Percentiles rank a stretch among this genome's conserved stretches.
phyloP scores from a whole-genome alignment of 1,140 invertebrate species.

The Ceratoteleas bidentatus region DNA sequence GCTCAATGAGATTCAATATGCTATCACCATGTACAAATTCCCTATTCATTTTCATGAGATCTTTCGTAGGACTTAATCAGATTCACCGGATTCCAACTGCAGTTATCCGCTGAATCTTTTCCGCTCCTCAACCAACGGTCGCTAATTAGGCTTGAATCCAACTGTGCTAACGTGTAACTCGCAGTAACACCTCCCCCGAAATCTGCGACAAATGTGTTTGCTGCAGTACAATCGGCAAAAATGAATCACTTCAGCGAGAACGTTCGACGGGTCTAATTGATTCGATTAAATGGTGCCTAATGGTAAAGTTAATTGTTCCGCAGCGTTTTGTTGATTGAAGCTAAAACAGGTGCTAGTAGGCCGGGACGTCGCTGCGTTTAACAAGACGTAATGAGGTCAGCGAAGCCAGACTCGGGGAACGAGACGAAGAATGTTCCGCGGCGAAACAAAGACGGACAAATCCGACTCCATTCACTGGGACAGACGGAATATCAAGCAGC shows the following conservation, averaged over 20 bases:
- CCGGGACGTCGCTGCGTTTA: slow-evolving; percentile 50
- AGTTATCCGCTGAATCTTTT: too few species aligned
- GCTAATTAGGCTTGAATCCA: too few species aligned
- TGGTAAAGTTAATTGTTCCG: slow-evolving; percentile 10
- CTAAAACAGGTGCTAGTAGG: slow-evolving; percentile 51
- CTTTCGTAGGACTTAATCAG: too few species aligned
- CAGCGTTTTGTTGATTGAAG: slow-evolving; percentile 33
- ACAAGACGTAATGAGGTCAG: slow-evolving; percentile 72
- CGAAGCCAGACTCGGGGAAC: slow-evolving; percentile 69
- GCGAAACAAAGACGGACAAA: slow-evolving; percentile 37
- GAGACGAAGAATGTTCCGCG: slow-evolving; percentile 38
- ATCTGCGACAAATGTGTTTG: too few species aligned
- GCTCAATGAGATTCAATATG: too few species aligned
- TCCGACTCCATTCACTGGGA: slow-evolving; percentile 28
- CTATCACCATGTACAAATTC: too few species aligned
- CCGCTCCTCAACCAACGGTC: too few species aligned
- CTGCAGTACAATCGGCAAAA: too few species aligned
- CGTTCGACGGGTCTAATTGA: not conserved
- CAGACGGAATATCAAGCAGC: slow-evolving; percentile 31
- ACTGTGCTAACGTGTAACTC: too few species aligned
- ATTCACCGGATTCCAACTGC: too few species aligned
- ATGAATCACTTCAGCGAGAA: not conserved
- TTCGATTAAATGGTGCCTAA: not conserved
- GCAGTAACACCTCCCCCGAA: too few species aligned
- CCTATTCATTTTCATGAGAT: too few species aligned